Percentiles rank a stretch among this genome's conserved stretches.
These are phyloP conservation scores for Penelope pileata DNA, from an alignment of 2,113 vertebrate species.

Conservation along the genomic window DNA sequence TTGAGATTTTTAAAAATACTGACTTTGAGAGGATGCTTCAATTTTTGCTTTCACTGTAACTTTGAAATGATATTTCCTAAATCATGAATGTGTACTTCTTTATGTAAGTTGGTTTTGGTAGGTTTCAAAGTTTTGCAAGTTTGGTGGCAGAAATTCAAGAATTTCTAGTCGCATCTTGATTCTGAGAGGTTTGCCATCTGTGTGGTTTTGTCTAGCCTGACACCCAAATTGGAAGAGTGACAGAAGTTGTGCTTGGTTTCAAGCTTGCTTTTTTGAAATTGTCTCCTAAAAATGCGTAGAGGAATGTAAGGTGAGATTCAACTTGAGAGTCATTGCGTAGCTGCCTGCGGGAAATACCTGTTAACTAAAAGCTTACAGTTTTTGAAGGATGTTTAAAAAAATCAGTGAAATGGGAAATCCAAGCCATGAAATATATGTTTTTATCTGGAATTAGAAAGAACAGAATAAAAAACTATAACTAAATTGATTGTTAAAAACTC, in stretches of 20 bases:
- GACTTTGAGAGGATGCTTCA: background rate
- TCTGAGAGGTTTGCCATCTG: background rate
- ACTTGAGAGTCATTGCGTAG: background rate
- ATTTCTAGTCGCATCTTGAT: background rate
- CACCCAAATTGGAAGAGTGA: background rate
- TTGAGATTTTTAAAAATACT: background rate
- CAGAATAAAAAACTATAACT: background rate
- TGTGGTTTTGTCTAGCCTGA: background rate
- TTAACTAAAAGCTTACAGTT: background rate
- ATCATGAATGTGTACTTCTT: background rate
- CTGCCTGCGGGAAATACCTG: background rate
- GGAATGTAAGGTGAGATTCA: background rate
- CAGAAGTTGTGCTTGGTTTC: background rate
- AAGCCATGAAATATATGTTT: background rate
- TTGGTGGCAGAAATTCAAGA: background rate
- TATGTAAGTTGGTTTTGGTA: background rate
- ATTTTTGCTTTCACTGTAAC: background rate
- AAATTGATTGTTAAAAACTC: background rate
- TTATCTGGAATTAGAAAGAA: background rate
- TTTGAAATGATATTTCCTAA: background rate
- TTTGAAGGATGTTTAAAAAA: background rate
- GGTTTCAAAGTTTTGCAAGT: background rate
- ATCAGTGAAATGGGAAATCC: background rate
- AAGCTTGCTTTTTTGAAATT: background rate
- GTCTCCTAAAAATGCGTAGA: background rate